phyloP scores from a whole-genome alignment of 2,888 invertebrate genomes.

The Drosophila paramelanica region DNA sequence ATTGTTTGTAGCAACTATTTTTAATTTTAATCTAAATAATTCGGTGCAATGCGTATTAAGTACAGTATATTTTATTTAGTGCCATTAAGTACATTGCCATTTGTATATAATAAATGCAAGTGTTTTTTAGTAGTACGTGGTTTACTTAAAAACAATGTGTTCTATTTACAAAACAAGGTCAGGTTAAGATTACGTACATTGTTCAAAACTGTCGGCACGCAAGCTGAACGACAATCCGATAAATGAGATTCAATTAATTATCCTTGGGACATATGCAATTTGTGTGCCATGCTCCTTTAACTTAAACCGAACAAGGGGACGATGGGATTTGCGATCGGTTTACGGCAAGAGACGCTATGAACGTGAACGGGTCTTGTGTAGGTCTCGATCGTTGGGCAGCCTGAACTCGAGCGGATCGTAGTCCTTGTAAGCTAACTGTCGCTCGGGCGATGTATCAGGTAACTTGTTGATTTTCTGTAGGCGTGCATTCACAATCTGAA shows the following conservation, averaged over 20 bases:
- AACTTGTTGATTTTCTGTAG: conserved; percentile 81
- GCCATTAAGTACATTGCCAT: conserved; percentile 52
- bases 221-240: not conserved
- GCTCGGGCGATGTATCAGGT: conserved; percentile 82
- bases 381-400: conserved; percentile 26
- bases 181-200: conserved; percentile 55
- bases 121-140: conserved; percentile 32
- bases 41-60: conserved; percentile 28
- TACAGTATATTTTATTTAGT: conserved; percentile 51
- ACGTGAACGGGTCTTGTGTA: conserved; percentile 52
- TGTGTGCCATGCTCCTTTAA: not conserved
- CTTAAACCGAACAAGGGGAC: not conserved
- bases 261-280: conserved; percentile 21
- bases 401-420: conserved; percentile 84
- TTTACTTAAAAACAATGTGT: conserved; percentile 33
- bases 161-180: conserved; percentile 61
- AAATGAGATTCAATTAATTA: conserved; percentile 13
- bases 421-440: conserved; percentile 82
- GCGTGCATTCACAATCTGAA: conserved; percentile 90
- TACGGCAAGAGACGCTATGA: conserved; percentile 52
- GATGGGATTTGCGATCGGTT: conserved; percentile 13
- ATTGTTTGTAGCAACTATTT: no score
- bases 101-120: conserved; percentile 56
- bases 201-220: conserved; percentile 21
- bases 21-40: not conserved